Evolutionary conservation across 64 coral and sea anemone genomes (phyloP).

Genomic region (Stichodactyla helianthus): DNA sequence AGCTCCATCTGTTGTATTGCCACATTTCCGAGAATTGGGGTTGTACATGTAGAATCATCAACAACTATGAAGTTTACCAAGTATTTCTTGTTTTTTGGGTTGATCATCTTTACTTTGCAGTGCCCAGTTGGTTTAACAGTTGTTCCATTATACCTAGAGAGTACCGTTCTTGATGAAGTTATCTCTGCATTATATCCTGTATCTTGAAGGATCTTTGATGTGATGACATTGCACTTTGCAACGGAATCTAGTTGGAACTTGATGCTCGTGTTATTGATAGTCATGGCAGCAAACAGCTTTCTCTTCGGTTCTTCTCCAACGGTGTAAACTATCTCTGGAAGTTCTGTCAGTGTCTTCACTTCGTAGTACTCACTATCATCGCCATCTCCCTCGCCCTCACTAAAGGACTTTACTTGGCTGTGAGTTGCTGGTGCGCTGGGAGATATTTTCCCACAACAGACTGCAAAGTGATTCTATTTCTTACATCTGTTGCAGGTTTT

Average conservation of each 20-base stretch:
- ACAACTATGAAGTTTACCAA: constrained; percentile 40
- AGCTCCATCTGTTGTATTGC: constrained; percentile 63
- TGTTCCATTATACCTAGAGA: constrained; percentile 51
- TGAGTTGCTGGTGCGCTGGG: no score
- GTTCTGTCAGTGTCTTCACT: constrained; percentile 10
- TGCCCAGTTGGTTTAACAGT: constrained; percentile 42
- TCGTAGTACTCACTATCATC: constrained; percentile 7
- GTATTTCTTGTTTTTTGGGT: constrained; percentile 46
- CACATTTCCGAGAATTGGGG: constrained; percentile 43
- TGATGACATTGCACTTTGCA: constrained; percentile 37
- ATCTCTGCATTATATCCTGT: constrained; percentile 27
- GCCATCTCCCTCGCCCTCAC: not conserved
- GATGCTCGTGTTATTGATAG: constrained; percentile 24
- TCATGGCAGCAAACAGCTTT: constrained; percentile 41
- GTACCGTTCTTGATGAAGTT: constrained; percentile 39
- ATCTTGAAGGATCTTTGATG: constrained; percentile 2
- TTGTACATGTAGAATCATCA: constrained; percentile 5
- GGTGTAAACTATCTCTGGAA: constrained; percentile 17
- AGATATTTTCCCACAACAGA: constrained; percentile 17
- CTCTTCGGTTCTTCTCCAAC: constrained; percentile 12
- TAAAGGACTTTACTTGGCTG: not conserved
- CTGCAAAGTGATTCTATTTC: constrained; percentile 35
- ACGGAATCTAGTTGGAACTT: constrained; percentile 42
- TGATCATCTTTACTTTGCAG: constrained; percentile 45
- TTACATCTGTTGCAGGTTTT: constrained; percentile 34